phyloP scores from a whole-genome alignment of 2,888 invertebrate species.

The Harpalus rubripes region DNA sequence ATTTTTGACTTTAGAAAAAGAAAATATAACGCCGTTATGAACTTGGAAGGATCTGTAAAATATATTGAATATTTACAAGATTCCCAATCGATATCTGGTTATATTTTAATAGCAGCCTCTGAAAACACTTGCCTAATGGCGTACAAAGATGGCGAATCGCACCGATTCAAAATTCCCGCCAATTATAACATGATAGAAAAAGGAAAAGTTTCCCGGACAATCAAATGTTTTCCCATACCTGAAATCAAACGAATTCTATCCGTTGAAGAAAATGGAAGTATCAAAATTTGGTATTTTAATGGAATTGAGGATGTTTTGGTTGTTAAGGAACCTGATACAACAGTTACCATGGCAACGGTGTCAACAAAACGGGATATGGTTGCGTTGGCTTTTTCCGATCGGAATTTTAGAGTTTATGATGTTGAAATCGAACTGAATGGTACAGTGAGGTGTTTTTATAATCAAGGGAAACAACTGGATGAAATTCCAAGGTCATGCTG shows the following conservation, averaged over 20 bases:
- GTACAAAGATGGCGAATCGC: slow-evolving; percentile 59
- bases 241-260: slow-evolving; percentile 62
- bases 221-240: slow-evolving; percentile 63
- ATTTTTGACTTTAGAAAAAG: slow-evolving; percentile 72
- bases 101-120: slow-evolving; percentile 68
- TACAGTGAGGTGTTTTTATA: slow-evolving; percentile 50
- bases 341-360: slow-evolving; percentile 70
- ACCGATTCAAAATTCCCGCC: slow-evolving; percentile 63
- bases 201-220: slow-evolving; percentile 57
- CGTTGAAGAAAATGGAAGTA: slow-evolving; percentile 63
- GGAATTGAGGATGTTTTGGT: slow-evolving; percentile 68
- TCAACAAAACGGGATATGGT: slow-evolving; percentile 68
- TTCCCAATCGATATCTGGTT: slow-evolving; percentile 44
- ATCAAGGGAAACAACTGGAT: slow-evolving; percentile 64
- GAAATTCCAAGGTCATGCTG: slow-evolving; percentile 71
- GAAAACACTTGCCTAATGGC: slow-evolving; percentile 68
- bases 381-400: slow-evolving; percentile 70
- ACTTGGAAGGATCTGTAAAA: slow-evolving; percentile 68
- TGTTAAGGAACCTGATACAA: slow-evolving; percentile 51
- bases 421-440: slow-evolving; percentile 11
- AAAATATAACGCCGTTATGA: slow-evolving; percentile 69
- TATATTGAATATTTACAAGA: slow-evolving; percentile 65
- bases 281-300: slow-evolving; percentile 69
- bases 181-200: slow-evolving; percentile 28
- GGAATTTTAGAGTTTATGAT: slow-evolving; percentile 69